Percentiles rank a stretch among this genome's conserved stretches.
These are phyloP conservation scores for Geophilus truncorum DNA, from an alignment of 2,888 invertebrate species.

Conservation along the genomic window DNA sequence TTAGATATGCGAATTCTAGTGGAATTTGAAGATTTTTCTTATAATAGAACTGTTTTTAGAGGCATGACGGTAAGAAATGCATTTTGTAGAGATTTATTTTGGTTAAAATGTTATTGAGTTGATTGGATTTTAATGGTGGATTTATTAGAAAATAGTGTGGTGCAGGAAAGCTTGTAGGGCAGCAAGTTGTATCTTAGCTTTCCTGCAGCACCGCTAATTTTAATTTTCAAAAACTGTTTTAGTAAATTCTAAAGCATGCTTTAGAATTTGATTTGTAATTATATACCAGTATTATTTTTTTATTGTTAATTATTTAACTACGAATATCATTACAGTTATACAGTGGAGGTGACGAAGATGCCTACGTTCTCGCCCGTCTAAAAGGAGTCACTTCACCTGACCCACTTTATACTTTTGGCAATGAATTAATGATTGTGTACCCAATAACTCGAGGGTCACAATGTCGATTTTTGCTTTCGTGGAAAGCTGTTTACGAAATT, in stretches of 20 bases:
- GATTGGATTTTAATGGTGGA: too few species aligned
- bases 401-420: not conserved
- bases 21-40: constrained; percentile 48
- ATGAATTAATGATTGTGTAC: not conserved
- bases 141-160: too few species aligned
- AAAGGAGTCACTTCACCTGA: constrained; percentile 56
- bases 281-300: too few species aligned
- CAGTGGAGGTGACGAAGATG: constrained; percentile 67
- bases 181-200: too few species aligned
- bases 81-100: too few species aligned
- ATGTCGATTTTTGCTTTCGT: not conserved
- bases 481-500: not conserved
- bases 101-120: not conserved
- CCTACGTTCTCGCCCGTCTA: constrained; percentile 54
- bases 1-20: constrained; percentile 54
- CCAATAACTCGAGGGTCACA: not conserved
- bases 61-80: not conserved
- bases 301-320: too few species aligned
- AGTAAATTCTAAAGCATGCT: too few species aligned
- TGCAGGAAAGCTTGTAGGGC: too few species aligned
- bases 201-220: too few species aligned
- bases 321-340: too few species aligned
- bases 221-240: too few species aligned
- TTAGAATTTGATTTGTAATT: too few species aligned
- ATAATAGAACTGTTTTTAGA: not conserved